Evolutionary conservation across 1,140 invertebrate species (phyloP).

Genomic region (Aphelenchoides besseyi): DNA sequence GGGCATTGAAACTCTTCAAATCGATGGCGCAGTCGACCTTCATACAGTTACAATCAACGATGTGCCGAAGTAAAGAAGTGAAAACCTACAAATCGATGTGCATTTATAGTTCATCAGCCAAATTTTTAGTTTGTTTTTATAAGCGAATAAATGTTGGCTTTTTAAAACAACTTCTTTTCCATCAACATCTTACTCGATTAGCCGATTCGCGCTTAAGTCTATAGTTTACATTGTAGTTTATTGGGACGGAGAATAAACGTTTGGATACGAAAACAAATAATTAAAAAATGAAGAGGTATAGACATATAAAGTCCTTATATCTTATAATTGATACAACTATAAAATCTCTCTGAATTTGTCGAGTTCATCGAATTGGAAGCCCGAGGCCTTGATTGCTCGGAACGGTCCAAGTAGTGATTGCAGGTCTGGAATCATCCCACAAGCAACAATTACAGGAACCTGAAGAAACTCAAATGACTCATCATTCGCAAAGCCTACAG

Average conservation of each 20-base stretch:
- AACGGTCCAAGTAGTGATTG: slow-evolving; percentile 18
- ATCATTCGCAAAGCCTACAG: not conserved
- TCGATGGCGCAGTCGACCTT: slow-evolving; percentile 51
- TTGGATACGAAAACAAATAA: not conserved
- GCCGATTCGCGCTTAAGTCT: not conserved
- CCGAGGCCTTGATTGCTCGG: slow-evolving; percentile 15
- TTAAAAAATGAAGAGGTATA: not conserved
- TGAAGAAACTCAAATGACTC: not conserved
- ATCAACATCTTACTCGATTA: too few relatives aligned
- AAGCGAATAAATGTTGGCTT: too few relatives aligned
- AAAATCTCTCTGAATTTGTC: slow-evolving; percentile 21
- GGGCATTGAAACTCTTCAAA: slow-evolving; percentile 50
- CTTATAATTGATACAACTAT: too few relatives aligned
- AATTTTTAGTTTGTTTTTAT: too few relatives aligned
- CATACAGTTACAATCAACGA: slow-evolving; percentile 52
- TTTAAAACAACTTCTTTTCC: too few relatives aligned
- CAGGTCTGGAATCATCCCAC: slow-evolving; percentile 20
- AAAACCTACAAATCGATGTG: not conserved
- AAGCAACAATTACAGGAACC: slow-evolving; percentile 18
- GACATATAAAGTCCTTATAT: too few relatives aligned
- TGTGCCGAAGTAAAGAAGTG: slow-evolving; percentile 16
- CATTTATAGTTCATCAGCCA: not conserved
- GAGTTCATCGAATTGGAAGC: slow-evolving; percentile 30
- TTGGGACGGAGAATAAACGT: not conserved
- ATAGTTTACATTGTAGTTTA: not conserved